Conservation (phyloP, 2,888 invertebrate genomes). For the Plagiodera versicolora region DNA sequence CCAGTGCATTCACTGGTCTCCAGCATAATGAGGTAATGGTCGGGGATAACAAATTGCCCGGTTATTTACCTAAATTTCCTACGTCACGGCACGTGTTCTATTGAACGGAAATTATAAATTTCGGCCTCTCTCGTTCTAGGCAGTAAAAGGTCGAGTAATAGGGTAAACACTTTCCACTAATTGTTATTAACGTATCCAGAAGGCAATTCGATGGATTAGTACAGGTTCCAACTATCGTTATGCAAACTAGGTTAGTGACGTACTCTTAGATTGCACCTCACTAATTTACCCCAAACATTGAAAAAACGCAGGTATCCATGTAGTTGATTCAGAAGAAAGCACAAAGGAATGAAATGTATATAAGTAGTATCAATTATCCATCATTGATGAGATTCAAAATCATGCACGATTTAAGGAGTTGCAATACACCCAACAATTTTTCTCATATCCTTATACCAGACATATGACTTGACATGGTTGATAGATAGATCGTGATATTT, state of each 20-base stretch:
- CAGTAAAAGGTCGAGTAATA: slow-evolving; percentile 22
- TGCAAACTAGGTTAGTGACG: neutral
- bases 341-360: too few relatives aligned
- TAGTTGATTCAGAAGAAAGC: too few relatives aligned
- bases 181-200: slow-evolving; percentile 28
- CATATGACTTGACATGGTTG: too few relatives aligned
- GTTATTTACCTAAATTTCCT: slow-evolving; percentile 45
- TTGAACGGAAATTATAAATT: slow-evolving; percentile 47
- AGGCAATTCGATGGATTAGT: slow-evolving; percentile 13
- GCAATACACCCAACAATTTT: too few relatives aligned
- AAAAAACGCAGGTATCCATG: too few relatives aligned
- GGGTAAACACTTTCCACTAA: slow-evolving; percentile 30
- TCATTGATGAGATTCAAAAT: too few relatives aligned
- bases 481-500: too few relatives aligned
- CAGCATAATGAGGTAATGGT: slow-evolving; percentile 36
- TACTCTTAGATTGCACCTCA: too few relatives aligned
- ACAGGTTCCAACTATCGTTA: slow-evolving; percentile 2
- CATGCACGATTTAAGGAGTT: too few relatives aligned
- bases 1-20: neutral
- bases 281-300: too few relatives aligned
- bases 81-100: slow-evolving; percentile 39
- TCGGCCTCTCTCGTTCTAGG: slow-evolving; percentile 25
- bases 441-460: too few relatives aligned
- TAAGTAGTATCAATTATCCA: too few relatives aligned
- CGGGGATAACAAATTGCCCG: slow-evolving; percentile 42